Percentiles rank a stretch among this genome's conserved stretches.
Evolutionary conservation across 2,797 vertebrate genomes (phyloP).

Genomic region (Hydrophis major): DNA sequence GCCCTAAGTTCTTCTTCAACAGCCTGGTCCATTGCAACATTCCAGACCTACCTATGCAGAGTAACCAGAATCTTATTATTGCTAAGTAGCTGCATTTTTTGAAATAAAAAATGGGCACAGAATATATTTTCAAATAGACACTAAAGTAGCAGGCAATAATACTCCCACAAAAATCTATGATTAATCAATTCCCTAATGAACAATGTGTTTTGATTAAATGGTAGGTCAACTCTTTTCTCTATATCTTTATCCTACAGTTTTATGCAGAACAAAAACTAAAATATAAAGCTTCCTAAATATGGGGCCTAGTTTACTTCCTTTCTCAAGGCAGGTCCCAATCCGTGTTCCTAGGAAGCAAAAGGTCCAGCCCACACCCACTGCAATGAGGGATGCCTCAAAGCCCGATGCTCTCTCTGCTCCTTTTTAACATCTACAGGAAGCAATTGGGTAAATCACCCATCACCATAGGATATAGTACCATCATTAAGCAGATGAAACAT

Average conservation of each 20-base stretch:
- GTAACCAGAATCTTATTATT: neutral
- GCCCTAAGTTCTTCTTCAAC: neutral
- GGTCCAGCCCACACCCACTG: neutral
- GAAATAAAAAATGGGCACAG: neutral
- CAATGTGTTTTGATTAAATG: neutral
- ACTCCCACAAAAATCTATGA: neutral
- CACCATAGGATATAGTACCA: neutral
- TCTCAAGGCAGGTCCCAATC: neutral
- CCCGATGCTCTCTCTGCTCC: neutral
- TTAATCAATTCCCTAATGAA: neutral
- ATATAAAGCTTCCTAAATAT: neutral
- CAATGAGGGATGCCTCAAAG: neutral
- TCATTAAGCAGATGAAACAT: neutral
- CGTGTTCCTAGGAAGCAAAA: neutral
- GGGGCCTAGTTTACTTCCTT: neutral
- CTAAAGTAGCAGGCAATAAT: neutral
- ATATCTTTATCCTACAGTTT: neutral
- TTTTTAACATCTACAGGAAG: neutral
- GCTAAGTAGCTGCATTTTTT: neutral
- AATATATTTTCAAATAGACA: neutral
- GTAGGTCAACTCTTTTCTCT: neutral
- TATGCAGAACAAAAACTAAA: neutral
- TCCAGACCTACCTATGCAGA: neutral
- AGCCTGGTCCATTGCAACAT: neutral
- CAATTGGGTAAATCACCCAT: neutral